These are phyloP conservation scores for Plutella xylostella DNA, from an alignment of 2,888 invertebrate species.

Conservation along the genomic window DNA sequence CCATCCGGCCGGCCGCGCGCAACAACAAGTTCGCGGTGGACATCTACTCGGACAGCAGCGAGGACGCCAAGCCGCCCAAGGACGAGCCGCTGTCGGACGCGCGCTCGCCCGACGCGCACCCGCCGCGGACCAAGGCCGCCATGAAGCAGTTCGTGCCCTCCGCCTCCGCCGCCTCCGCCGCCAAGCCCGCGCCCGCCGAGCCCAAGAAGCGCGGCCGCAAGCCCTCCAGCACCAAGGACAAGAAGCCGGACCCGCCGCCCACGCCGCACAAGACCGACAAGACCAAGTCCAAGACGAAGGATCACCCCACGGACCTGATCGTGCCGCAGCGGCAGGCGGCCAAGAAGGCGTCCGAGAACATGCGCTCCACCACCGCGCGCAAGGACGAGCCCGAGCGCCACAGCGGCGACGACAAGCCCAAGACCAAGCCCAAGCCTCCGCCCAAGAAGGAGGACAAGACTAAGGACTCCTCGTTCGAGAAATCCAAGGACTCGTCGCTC, in stretches of 20 bases:
- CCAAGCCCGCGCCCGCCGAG: slow-evolving; percentile 35
- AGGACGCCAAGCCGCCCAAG: slow-evolving; percentile 61
- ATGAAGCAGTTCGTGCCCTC: slow-evolving; percentile 83
- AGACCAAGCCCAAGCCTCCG: slow-evolving; percentile 53
- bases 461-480: slow-evolving; percentile 33
- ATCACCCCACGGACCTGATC: slow-evolving; percentile 82
- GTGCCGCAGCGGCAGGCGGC: slow-evolving; percentile 92
- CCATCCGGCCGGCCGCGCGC: slow-evolving; percentile 68
- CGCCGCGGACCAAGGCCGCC: slow-evolving; percentile 84
- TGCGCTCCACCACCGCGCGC: slow-evolving; percentile 75
- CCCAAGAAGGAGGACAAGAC: slow-evolving; percentile 54
- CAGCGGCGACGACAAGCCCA: slow-evolving; percentile 37
- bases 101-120: slow-evolving; percentile 71
- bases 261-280: slow-evolving; percentile 64
- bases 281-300: slow-evolving; percentile 59
- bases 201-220: not conserved
- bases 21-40: slow-evolving; percentile 74
- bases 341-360: slow-evolving; percentile 90
- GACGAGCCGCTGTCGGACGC: slow-evolving; percentile 71
- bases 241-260: slow-evolving; percentile 44
- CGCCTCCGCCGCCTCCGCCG: slow-evolving; percentile 42
- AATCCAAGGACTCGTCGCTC: slow-evolving; percentile 25
- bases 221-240: slow-evolving; percentile 37
- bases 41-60: slow-evolving; percentile 88
- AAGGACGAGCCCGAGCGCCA: slow-evolving; percentile 39